phyloP scores from a whole-genome alignment of 2,113 vertebrate species.

The Sorex araneus region DNA sequence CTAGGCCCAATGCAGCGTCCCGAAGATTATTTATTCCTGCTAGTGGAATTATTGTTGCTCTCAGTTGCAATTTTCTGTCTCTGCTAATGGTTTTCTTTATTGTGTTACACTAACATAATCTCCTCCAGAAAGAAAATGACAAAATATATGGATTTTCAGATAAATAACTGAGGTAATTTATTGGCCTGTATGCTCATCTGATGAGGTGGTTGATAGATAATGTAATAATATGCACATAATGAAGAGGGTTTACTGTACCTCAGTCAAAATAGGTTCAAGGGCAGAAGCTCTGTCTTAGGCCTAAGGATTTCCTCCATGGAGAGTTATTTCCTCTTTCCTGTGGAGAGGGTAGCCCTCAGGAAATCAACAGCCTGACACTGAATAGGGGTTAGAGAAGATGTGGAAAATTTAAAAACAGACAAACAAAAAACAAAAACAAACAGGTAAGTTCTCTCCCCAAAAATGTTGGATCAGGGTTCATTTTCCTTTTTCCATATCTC shows the following conservation, averaged over 20 bases:
- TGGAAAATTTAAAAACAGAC: neutral
- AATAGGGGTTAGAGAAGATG: neutral
- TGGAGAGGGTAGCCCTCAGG: neutral
- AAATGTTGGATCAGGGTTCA: neutral
- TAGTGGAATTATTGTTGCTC: slow-evolving; percentile 82
- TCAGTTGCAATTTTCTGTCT: slow-evolving; percentile 85
- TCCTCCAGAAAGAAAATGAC: slow-evolving; percentile 80
- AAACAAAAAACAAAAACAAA: neutral
- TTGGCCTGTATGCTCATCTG: slow-evolving; percentile 89
- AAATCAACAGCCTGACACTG: slow-evolving; percentile 9
- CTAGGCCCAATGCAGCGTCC: slow-evolving; percentile 55
- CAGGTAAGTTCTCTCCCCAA: neutral
- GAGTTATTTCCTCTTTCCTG: slow-evolving; percentile 1
- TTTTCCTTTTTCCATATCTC: neutral
- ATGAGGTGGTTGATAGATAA: slow-evolving; percentile 86
- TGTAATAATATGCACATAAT: slow-evolving; percentile 86
- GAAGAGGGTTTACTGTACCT: slow-evolving; percentile 82
- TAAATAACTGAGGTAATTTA: slow-evolving; percentile 89
- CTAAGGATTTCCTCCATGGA: slow-evolving; percentile 51
- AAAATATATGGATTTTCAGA: slow-evolving; percentile 87
- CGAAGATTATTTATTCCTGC: slow-evolving; percentile 84
- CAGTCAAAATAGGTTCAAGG: slow-evolving; percentile 81
- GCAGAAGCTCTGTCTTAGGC: slow-evolving; percentile 46
- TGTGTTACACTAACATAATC: slow-evolving; percentile 79
- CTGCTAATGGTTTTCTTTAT: slow-evolving; percentile 82